A percentile compares a stretch with the other conserved stretches of the same genome.
phyloP scores from a whole-genome alignment of 2,113 vertebrate species.

The Nesoenas mayeri region DNA sequence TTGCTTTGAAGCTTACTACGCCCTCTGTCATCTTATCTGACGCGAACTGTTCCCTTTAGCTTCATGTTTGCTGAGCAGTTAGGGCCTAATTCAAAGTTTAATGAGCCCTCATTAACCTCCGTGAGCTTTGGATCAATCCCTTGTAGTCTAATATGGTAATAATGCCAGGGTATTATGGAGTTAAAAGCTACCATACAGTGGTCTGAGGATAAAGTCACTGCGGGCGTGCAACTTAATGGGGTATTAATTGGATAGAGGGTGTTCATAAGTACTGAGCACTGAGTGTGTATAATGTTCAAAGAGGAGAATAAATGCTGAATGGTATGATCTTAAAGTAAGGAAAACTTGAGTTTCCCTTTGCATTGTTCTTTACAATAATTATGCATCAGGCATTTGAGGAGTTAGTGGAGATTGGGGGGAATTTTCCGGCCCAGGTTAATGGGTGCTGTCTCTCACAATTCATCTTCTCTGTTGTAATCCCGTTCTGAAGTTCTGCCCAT shows the following conservation, averaged over 20 bases:
- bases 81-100: conserved; percentile 53
- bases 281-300: not conserved
- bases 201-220: conserved; percentile 55
- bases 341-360: not conserved
- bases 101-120: conserved; percentile 65
- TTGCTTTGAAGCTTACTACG: not conserved
- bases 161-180: conserved; percentile 54
- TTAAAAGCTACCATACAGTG: conserved; percentile 53
- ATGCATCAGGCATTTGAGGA: not conserved
- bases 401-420: not conserved
- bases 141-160: conserved; percentile 52
- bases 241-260: conserved; percentile 55
- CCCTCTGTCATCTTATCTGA: not conserved
- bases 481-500: not conserved
- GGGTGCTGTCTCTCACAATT: not conserved
- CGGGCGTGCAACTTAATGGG: not conserved
- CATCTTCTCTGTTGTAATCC: not conserved
- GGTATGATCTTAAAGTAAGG: not conserved
- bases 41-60: not conserved
- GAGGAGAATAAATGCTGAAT: not conserved
- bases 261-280: conserved; percentile 38
- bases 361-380: not conserved
- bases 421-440: not conserved
- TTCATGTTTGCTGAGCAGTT: not conserved
- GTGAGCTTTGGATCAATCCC: conserved; percentile 35